These are phyloP conservation scores for Atrichornis clamosus DNA, from an alignment of 2,113 vertebrate genomes.

Conservation along the genomic window DNA sequence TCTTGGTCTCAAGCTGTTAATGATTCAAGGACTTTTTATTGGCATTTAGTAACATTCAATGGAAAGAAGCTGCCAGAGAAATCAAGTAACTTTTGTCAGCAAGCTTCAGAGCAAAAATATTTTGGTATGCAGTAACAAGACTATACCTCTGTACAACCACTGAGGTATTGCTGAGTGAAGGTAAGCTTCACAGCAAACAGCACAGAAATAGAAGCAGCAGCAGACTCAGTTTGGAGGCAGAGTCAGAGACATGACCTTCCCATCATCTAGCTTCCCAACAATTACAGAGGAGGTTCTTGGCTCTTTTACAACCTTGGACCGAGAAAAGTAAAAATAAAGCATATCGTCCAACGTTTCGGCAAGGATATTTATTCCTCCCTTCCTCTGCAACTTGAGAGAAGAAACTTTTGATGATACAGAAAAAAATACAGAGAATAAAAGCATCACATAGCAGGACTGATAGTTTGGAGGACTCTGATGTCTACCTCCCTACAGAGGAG, in stretches of 20 bases:
- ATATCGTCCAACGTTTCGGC: background rate
- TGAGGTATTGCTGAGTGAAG: conserved; percentile 5
- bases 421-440: background rate
- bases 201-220: background rate
- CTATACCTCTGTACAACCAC: background rate
- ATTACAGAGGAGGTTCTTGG: background rate
- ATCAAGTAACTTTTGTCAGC: conserved; percentile 7
- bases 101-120: conserved; percentile 25
- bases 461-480: background rate
- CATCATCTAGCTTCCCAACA: background rate
- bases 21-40: background rate
- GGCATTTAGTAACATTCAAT: background rate
- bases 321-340: background rate
- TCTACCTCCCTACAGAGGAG: background rate
- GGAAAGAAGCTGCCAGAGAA: background rate
- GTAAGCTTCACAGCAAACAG: background rate
- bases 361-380: background rate
- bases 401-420: background rate
- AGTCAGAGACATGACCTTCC: background rate
- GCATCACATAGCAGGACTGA: background rate
- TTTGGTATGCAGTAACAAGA: conserved; percentile 11
- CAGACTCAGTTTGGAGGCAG: conserved; percentile 6
- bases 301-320: background rate
- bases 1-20: background rate
- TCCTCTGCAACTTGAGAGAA: background rate